Base-by-base conservation (phyloP, 2,113 vertebrate genomes). In the Smithornis capensis region DNA sequence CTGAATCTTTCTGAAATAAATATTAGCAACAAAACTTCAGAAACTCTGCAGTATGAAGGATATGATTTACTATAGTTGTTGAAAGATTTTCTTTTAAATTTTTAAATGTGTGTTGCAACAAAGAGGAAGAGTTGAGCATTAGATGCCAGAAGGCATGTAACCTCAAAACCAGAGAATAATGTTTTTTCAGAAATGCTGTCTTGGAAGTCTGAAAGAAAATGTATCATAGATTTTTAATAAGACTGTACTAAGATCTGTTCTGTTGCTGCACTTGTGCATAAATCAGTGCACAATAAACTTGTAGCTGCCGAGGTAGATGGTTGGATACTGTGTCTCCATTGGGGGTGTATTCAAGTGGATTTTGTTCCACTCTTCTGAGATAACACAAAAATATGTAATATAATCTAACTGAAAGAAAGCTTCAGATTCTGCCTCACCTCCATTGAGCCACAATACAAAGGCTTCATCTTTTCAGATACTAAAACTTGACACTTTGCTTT, bases 211-310 rank as follows among this genome's bases (percentile, higher is more conserved):
- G 23, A 5, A 82, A 83, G 31, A n/a, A 86, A 84, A 18, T 69
- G 70, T 31, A 24, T 89, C 84, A 88, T 62, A 90, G 71, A 21
- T 94, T 96, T 81, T 94, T 95, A 90, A 71, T 95, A 87, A 91
- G 14, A 29, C 29, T n/a, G 22, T 44, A 53, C 40, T 65, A 76
- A 65, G 33, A 49, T 79, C 74, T 85, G 23, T 76, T 37, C 57
- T 82, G 67, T 49, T 87, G 44, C 49, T 89, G 49, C 1, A 1
- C 71, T 71, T 92, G 31, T 52, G 11, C 56, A 75, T 81, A 91
- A 78, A 89, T 80, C 68, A 59, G 59, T 79, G 56, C 45, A 62
- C 37, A 79, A 83, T 55, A 94, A 91, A 94, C 35, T 67, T 4
- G 18, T 65, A 86, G 80, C 64, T 94, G 84, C 27, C 37, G 83